A percentile compares a stretch with the other conserved stretches of the same genome.
These are phyloP conservation scores for Aquatica leii DNA, from an alignment of 2,888 invertebrate species.

Conservation along the genomic window DNA sequence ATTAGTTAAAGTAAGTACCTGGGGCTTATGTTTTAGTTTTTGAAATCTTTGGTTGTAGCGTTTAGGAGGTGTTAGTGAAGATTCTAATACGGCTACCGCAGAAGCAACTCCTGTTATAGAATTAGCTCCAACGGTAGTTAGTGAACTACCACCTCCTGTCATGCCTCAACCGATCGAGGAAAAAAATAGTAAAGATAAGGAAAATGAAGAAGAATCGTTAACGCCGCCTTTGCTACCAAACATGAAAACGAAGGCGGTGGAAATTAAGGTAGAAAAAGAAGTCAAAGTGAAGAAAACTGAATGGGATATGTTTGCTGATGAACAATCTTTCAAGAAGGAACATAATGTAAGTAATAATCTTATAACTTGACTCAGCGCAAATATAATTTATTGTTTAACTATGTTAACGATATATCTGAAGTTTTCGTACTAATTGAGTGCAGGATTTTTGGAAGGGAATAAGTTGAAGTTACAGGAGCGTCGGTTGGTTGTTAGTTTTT, in stretches of 20 bases:
- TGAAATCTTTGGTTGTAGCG: constrained; percentile 56
- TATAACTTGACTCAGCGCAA: no score
- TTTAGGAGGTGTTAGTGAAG: constrained; percentile 67
- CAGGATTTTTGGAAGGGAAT: no score
- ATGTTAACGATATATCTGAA: no score
- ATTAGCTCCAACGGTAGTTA: constrained; percentile 51
- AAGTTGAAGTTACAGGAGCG: no score
- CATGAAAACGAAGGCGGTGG: constrained; percentile 53
- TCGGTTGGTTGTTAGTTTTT: no score
- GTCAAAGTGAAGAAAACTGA: constrained; percentile 65
- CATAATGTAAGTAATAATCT: constrained; percentile 52
- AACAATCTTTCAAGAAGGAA: constrained; percentile 74
- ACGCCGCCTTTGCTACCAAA: constrained; percentile 59
- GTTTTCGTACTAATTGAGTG: no score
- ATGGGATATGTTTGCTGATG: constrained; percentile 95
- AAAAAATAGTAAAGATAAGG: constrained; percentile 21
- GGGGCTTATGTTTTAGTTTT: not conserved
- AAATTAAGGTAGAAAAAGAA: constrained; percentile 54
- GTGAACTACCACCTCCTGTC: constrained; percentile 42
- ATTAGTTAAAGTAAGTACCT: constrained; percentile 75
- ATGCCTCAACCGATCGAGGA: constrained; percentile 28
- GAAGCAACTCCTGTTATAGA: constrained; percentile 50
- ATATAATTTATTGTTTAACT: no score
- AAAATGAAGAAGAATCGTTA: constrained; percentile 53
- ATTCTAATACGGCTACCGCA: constrained; percentile 61